phyloP scores from a whole-genome alignment of 1,140 invertebrate species.

The Leptopilina boulardi region DNA sequence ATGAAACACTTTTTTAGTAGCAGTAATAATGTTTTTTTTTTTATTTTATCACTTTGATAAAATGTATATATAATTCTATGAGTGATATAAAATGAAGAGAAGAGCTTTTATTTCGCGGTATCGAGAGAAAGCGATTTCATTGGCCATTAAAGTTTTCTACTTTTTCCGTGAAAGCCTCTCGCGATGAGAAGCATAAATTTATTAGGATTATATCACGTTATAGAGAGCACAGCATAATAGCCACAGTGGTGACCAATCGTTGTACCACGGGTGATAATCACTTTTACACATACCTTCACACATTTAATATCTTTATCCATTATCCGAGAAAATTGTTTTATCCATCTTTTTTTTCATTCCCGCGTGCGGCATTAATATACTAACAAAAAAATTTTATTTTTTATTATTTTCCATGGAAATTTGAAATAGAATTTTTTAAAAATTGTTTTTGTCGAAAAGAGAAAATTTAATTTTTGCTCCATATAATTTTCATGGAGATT shows the following conservation, averaged over 20 bases:
- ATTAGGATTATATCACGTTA: constrained; percentile 11
- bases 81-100: neutral
- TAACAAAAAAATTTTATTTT: too few species aligned
- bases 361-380: too few species aligned
- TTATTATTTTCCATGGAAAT: too few species aligned
- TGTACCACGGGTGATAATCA: neutral
- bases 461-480: too few species aligned
- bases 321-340: neutral
- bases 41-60: neutral
- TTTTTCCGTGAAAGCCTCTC: neutral
- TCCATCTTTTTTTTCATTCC: neutral
- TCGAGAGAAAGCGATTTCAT: neutral
- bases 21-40: neutral
- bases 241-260: constrained; percentile 15
- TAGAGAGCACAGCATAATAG: constrained; percentile 7
- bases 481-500: too few species aligned
- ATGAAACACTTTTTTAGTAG: neutral
- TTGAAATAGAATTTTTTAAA: too few species aligned
- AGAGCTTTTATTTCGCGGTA: neutral
- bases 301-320: neutral
- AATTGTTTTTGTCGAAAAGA: too few species aligned
- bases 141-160: constrained; percentile 6
- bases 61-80: neutral
- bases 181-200: neutral
- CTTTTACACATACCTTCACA: neutral